Evolutionary conservation across 2,113 vertebrate genomes (phyloP), one percentile per base, ranked within the genome.

Genomic region (Vulpes vulpes): DNA sequence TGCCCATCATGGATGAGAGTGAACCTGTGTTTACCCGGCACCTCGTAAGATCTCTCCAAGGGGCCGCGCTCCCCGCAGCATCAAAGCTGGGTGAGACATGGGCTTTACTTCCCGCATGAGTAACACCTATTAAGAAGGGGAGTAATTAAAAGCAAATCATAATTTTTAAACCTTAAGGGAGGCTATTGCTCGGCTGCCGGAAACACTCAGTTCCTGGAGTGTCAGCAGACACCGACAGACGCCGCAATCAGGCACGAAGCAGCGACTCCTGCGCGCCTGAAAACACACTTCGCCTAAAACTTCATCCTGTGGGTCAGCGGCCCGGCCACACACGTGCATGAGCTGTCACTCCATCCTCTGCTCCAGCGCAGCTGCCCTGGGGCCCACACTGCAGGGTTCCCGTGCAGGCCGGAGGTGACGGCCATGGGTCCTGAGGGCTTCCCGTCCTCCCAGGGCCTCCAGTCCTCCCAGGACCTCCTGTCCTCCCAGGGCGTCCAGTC

Each of bases 101-200:
- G 6, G 53, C 96, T 97, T 98, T 96, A 69, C 74, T 98, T 97
- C 87, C 93, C 65, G 69, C 98, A 78, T 95, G 90, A 95, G 83
- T 89, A 95, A 90, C 60, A 64, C 73, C 86, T 94, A 79, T 92
- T 84, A 96, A 97, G 87, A 93, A 93, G 73, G 67, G 73, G 96
- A 80, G 93, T 89, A 97, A 98, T 98, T 96, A 97, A 95, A 97
- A 98, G 95, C 38, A 57, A 97, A 93, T 96, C 57, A 17, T 97
- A 94, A 84, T 93, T 97, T 97, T 97, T 98, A 51, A 97, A 57
- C 57, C 86, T 97, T 76, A 96, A 94, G 94, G 83, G 94, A 96
- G 95, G 43, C 60, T 94, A 57, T 81, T 88, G 95, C 16, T 32
- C 10, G 22, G 35, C 78, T 91, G 82, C 49, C 83, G 25, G 89